Conservation (phyloP, 2,888 invertebrate species). For the Andricus curvator region DNA sequence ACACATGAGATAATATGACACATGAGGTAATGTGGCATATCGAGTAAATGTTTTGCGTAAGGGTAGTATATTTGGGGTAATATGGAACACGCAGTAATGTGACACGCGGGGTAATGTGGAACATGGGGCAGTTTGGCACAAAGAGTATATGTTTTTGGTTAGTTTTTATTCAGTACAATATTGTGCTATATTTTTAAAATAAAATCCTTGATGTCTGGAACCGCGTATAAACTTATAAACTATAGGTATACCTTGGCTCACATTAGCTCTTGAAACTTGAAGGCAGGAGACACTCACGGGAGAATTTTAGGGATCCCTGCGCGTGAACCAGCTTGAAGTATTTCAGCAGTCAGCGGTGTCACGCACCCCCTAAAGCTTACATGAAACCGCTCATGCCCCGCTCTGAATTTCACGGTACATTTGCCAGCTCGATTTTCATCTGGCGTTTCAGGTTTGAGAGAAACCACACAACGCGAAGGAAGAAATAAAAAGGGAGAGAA, state of each 20-base stretch:
- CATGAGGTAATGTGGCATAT: too few species aligned
- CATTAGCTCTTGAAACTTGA: not conserved
- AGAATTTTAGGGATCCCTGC: not conserved
- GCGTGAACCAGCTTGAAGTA: constrained; percentile 40
- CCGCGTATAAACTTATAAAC: not conserved
- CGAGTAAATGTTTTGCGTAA: too few species aligned
- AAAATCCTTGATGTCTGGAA: not conserved
- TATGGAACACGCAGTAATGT: too few species aligned
- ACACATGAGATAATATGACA: too few species aligned
- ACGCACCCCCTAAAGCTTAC: constrained; percentile 41
- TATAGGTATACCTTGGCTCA: constrained; percentile 2
- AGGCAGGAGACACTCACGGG: not conserved
- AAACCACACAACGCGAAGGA: constrained; percentile 35
- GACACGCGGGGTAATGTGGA: too few species aligned
- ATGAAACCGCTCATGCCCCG: constrained; percentile 35
- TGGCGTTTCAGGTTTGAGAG: constrained; percentile 33
- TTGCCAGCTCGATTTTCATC: constrained; percentile 62
- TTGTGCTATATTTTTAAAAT: too few species aligned
- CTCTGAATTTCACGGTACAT: constrained; percentile 66
- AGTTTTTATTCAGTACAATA: too few species aligned
- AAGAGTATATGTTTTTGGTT: too few species aligned
- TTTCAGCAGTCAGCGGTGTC: constrained; percentile 50
- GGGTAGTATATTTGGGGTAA: too few species aligned
- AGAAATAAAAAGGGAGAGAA: not conserved
- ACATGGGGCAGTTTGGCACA: too few species aligned